These are phyloP conservation scores for Pentamera pediparva DNA, from an alignment of 53 echinoderm and acorn worm species.

Conservation along the genomic window DNA sequence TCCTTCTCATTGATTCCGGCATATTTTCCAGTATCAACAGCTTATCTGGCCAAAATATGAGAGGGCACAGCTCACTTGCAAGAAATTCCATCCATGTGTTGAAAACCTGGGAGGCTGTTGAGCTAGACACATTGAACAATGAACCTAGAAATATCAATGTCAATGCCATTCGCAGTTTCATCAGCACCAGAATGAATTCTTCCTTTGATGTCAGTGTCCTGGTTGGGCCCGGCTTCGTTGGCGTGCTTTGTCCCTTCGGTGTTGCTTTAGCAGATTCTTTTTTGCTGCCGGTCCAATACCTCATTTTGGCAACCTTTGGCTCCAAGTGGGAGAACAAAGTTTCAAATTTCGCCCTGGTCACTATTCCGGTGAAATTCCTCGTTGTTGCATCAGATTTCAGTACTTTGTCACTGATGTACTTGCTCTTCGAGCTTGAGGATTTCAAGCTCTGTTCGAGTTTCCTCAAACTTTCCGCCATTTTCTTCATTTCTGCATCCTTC, in stretches of 20 bases:
- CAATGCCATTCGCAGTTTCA: conserved; percentile 34
- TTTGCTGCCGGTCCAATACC: conserved; percentile 20
- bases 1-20: no score
- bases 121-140: conserved; percentile 14
- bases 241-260: neutral
- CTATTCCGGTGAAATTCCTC: conserved; percentile 26
- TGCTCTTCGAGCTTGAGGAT: neutral
- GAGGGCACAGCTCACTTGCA: conserved; percentile 22
- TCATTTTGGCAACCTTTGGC: conserved; percentile 30
- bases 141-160: conserved; percentile 3
- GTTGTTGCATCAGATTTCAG: conserved; percentile 24
- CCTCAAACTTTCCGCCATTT: neutral
- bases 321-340: neutral
- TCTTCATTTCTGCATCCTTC: neutral
- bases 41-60: conserved; percentile 45
- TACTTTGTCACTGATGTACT: neutral
- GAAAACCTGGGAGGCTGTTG: conserved; percentile 36
- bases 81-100: conserved; percentile 56
- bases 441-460: no score
- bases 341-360: conserved; percentile 23
- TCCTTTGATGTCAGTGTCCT: conserved; percentile 1
- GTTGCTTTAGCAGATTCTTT: neutral
- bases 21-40: neutral
- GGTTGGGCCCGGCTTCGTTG: conserved; percentile 28
- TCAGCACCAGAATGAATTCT: conserved; percentile 18